Evolutionary conservation across 2,797 vertebrate genomes (phyloP).

Genomic region (Sebastes itinus): DNA sequence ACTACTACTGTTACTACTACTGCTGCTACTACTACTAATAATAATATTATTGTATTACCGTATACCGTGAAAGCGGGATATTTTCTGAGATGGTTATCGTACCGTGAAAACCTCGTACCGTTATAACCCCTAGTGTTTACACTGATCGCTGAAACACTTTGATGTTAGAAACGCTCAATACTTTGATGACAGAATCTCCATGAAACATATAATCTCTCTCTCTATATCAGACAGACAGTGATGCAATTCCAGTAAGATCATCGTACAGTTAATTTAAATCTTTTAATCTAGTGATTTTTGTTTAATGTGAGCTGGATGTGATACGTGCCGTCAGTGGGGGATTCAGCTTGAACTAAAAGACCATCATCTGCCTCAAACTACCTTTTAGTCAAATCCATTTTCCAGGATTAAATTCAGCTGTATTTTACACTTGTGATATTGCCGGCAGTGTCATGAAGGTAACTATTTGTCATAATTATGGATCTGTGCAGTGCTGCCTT

Average conservation of each 20-base stretch:
- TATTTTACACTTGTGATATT: slow-evolving; percentile 46
- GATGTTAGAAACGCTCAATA: not conserved
- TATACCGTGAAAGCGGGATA: no score
- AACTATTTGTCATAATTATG: slow-evolving; percentile 74
- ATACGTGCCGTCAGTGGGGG: slow-evolving; percentile 6
- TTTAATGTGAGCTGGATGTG: not conserved
- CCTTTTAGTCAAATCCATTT: slow-evolving; percentile 55
- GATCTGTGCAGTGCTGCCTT: slow-evolving; percentile 40
- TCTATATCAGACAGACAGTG: not conserved
- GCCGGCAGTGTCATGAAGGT: slow-evolving; percentile 37
- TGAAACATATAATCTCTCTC: not conserved
- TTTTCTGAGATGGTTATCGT: no score
- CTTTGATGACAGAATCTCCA: slow-evolving; percentile 13
- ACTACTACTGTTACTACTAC: no score
- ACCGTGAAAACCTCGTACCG: no score
- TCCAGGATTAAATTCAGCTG: slow-evolving; percentile 40
- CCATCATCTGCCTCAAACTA: slow-evolving; percentile 37
- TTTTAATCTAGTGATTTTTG: slow-evolving; percentile 1
- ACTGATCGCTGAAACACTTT: slow-evolving; percentile 23
- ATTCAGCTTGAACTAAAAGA: slow-evolving; percentile 37
- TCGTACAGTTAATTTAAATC: not conserved
- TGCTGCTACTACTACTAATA: no score
- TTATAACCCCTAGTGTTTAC: not conserved
- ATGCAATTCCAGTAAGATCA: not conserved
- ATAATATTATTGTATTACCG: no score